A percentile compares a stretch with the other conserved stretches of the same genome.
phyloP scores from a whole-genome alignment of 2,113 vertebrate genomes.

The Ondatra zibethicus region DNA sequence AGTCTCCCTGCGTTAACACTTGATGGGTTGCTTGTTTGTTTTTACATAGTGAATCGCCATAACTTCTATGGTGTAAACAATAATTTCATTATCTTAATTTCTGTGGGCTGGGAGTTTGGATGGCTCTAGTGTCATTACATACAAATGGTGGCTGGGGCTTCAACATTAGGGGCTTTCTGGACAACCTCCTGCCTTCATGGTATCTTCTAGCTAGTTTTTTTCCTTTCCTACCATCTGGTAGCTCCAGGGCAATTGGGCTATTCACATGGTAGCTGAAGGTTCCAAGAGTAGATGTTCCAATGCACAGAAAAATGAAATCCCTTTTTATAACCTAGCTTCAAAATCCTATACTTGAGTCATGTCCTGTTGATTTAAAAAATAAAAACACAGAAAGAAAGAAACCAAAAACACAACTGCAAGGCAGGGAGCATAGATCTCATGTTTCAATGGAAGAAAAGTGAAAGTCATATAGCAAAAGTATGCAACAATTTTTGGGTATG shows the following conservation, averaged over 20 bases:
- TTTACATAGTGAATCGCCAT: not conserved
- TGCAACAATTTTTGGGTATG: not conserved
- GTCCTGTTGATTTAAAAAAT: not conserved
- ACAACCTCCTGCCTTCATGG: not conserved
- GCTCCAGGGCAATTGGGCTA: not conserved
- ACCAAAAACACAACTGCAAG: not conserved
- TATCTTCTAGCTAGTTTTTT: not conserved
- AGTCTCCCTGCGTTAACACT: not conserved
- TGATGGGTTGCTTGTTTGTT: not conserved
- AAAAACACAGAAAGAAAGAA: not conserved
- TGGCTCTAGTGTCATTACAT: not conserved
- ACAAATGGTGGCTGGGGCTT: not conserved
- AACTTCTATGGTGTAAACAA: constrained; percentile 9
- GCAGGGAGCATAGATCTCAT: not conserved
- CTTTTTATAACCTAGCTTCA: constrained; percentile 19
- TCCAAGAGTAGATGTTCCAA: not conserved
- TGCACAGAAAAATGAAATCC: not conserved
- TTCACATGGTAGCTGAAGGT: not conserved
- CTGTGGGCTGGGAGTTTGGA: not conserved
- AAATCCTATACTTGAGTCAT: not conserved
- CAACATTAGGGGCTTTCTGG: not conserved
- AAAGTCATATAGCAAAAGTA: not conserved
- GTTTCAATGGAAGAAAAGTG: not conserved
- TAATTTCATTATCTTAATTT: constrained; percentile 15
- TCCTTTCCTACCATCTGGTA: not conserved